Evolutionary conservation across 2,888 invertebrate species (phyloP).

Genomic region (Leptinotarsa rubiginosa): DNA sequence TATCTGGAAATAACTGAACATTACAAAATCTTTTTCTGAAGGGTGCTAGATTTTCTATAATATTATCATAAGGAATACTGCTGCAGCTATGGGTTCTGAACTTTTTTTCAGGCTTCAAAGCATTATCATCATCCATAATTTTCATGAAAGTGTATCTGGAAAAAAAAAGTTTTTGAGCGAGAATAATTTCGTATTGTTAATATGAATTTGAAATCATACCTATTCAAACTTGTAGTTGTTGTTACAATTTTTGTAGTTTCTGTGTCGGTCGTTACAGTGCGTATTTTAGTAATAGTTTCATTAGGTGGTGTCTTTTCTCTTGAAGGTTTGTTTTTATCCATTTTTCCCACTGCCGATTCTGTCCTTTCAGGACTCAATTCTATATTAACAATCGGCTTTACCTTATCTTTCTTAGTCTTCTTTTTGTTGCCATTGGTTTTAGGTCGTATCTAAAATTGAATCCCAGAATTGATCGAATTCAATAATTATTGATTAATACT

Average conservation of each 20-base stretch:
- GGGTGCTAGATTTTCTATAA: conserved; percentile 65
- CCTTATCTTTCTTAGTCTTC: conserved; percentile 54
- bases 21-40: conserved; percentile 65
- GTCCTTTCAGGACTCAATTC: conserved; percentile 38
- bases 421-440: conserved; percentile 55
- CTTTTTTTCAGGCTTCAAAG: conserved; percentile 55
- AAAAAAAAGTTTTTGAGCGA: background rate
- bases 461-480: background rate
- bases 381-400: conserved; percentile 41
- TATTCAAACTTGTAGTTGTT: conserved; percentile 60
- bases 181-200: background rate
- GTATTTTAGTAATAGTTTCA: conserved; percentile 52
- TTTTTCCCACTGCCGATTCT: conserved; percentile 31
- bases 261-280: conserved; percentile 56
- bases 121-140: conserved; percentile 56
- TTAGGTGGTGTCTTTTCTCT: conserved; percentile 50
- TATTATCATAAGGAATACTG: conserved; percentile 64
- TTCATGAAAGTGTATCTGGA: conserved; percentile 61
- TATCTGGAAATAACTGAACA: conserved; percentile 60
- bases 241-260: conserved; percentile 60
- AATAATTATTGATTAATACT: conserved; percentile 9
- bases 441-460: conserved; percentile 40
- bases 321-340: conserved; percentile 22
- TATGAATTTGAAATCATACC: conserved; percentile 36
- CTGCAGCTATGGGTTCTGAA: conserved; percentile 64